phyloP scores from a whole-genome alignment of 2,888 invertebrate genomes.

The Cheilosia soror region DNA sequence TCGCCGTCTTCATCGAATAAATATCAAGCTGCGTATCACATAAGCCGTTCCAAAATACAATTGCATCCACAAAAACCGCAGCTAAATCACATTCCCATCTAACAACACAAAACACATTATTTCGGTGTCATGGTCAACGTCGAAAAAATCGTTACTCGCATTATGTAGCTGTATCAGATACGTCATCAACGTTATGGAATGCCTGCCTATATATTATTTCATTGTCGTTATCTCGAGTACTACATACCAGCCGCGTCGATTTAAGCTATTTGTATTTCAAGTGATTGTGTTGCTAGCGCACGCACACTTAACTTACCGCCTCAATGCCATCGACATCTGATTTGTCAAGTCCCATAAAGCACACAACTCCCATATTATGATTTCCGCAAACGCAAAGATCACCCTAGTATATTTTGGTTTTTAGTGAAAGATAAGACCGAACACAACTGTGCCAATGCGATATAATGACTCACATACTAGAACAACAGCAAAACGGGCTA shows the following conservation, averaged over 20 bases:
- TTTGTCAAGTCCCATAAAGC: neutral
- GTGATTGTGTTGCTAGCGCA: constrained; percentile 1
- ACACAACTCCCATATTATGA: neutral
- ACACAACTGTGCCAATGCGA: neutral
- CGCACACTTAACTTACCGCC: neutral
- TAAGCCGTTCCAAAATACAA: too few species aligned
- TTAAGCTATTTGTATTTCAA: neutral
- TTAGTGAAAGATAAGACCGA: neutral
- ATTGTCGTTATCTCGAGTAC: neutral
- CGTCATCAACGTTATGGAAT: too few species aligned
- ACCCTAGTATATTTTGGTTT: neutral
- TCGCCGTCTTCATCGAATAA: too few species aligned
- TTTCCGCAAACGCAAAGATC: constrained; percentile 1
- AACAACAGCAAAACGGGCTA: neutral
- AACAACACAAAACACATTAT: too few species aligned
- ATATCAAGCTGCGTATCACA: too few species aligned
- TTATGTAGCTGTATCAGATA: too few species aligned
- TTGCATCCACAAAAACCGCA: too few species aligned
- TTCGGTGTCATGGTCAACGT: too few species aligned
- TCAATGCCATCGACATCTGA: constrained; percentile 4
- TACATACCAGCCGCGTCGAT: neutral
- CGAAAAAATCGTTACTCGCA: too few species aligned
- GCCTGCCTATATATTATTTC: too few species aligned
- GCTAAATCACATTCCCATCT: too few species aligned
- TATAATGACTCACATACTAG: neutral